Percentiles rank a stretch among this genome's conserved stretches.
Conservation (phyloP, 1,140 invertebrate genomes). For the Kradibia gibbosae region DNA sequence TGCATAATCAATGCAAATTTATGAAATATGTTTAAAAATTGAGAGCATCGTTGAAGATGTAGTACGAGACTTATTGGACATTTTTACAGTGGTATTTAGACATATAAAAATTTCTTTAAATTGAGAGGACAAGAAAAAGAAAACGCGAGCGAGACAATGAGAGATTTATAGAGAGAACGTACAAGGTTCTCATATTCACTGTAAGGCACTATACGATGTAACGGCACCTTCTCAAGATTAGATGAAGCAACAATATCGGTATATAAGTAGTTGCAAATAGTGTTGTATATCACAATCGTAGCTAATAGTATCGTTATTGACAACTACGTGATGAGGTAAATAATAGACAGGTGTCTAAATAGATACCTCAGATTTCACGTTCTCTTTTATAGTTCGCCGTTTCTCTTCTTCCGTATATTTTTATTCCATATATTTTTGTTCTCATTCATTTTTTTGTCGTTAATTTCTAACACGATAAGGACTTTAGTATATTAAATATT, state of each 20-base stretch:
- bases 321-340: constrained; percentile 45
- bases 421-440: not conserved
- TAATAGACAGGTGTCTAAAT: constrained; percentile 49
- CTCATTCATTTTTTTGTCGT: not conserved
- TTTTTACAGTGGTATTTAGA: not conserved
- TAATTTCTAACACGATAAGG: too few relatives aligned
- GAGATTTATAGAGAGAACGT: not conserved
- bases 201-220: not conserved
- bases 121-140: not conserved
- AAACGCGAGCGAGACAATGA: not conserved
- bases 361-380: constrained; percentile 36
- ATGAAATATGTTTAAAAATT: constrained; percentile 28
- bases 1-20: constrained; percentile 31
- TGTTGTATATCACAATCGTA: constrained; percentile 34
- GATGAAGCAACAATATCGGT: not conserved
- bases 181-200: not conserved
- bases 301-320: constrained; percentile 31
- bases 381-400: constrained; percentile 39
- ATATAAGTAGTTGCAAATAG: not conserved
- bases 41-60: not conserved
- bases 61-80: not conserved
- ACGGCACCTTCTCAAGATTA: constrained; percentile 39
- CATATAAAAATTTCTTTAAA: not conserved
- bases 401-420: not conserved
- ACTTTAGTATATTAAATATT: not conserved